Evolutionary conservation across 2,888 invertebrate genomes (phyloP), one percentile per base, ranked within the genome.

Genomic region (Drosophila histrio): DNA sequence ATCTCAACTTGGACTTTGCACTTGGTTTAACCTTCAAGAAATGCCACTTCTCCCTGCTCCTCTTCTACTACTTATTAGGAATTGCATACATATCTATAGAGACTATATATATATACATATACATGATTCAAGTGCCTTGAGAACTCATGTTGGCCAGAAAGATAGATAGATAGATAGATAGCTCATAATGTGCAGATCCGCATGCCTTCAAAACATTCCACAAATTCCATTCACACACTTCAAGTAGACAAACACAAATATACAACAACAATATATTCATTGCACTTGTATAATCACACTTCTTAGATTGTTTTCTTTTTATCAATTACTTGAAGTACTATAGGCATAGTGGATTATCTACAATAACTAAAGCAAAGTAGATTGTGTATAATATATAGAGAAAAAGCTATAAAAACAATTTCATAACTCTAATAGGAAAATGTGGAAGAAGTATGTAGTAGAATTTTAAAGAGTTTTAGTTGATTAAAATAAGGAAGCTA

Each of bases 221-320:
- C 24, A 32, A 15, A 54, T 54, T 54, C 54, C 54, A 54, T 54
- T 54, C 43, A 41, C 54, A 54, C 43, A 43, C 43, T 54, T 54
- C 43, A 43, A 54, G 43, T 54, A 41, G 41, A 32, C 26, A 36
- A 15, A 15, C 6, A 36, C 24, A 50, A 26, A 38, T n/a, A 36
- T 8, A 26, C 26, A 28, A 17, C 28, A 17, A 13, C 2, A 8
- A 19, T 11, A 30, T 13, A 50, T 17, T 36, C 11, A 28, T 21
- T 52, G 52, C 52, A 52, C 11, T 52, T 52, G 19, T 28, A 13
- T 36, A n/a, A 28, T 13, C n/a, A 28, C n/a, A 28, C 9, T 52
- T 38, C 28, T 52, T 39, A 21, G 26, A 39, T 41, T 41, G 15
- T 15, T 34, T 32, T 4, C n/a, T 30, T 13, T 52, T 53, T 53